Conservation (phyloP, 2,797 vertebrate species). For the Lepilemur ruficaudatus region DNA sequence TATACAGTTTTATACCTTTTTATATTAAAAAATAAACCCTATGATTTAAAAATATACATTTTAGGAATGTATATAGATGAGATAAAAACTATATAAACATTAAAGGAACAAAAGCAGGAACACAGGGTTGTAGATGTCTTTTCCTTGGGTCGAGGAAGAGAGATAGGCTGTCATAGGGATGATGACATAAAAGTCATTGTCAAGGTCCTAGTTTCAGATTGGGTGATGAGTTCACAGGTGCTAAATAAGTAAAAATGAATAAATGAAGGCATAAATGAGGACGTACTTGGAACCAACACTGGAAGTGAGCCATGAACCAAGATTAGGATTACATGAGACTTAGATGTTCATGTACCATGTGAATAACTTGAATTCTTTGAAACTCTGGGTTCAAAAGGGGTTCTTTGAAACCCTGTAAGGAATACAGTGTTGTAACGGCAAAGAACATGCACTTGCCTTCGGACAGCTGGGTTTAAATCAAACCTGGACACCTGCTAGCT, state of each 20-base stretch:
- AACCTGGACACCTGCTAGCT: background rate
- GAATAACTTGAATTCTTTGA: background rate
- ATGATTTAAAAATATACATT: background rate
- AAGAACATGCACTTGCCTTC: background rate
- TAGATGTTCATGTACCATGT: background rate
- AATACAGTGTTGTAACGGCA: background rate
- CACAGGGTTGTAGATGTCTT: background rate
- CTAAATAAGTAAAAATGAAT: background rate
- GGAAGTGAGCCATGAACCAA: background rate
- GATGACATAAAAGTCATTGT: background rate
- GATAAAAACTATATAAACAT: background rate
- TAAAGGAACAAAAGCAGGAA: background rate
- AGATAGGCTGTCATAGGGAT: background rate
- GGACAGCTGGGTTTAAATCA: background rate
- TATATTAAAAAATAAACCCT: background rate
- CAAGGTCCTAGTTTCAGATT: background rate
- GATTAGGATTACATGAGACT: background rate
- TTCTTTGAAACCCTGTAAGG: background rate
- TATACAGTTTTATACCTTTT: background rate
- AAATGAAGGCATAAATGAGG: background rate
- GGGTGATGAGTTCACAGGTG: background rate
- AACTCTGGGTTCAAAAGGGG: background rate
- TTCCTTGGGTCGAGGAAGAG: background rate
- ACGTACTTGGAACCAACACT: background rate
- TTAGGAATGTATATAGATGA: background rate